Base-by-base conservation (phyloP, 2,888 invertebrate genomes). In the Nomada fabriciana region DNA sequence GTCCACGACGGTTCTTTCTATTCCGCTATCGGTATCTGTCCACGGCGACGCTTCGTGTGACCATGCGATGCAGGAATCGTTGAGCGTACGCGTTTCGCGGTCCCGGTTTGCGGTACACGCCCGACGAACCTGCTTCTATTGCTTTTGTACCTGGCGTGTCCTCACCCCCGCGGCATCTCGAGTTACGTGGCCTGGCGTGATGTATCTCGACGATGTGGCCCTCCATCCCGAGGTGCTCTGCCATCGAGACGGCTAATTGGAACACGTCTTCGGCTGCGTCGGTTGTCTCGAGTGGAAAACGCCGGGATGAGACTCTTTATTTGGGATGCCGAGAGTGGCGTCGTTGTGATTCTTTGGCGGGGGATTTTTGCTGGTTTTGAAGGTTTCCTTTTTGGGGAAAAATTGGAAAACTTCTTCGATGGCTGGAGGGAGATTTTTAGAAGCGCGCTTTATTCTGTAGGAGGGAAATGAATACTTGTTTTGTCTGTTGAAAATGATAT, bases 111-210 rank as follows among this genome's bases (percentile, higher is more conserved):
- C 47, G 80, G 80, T 67, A 42, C 47, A 15, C 9, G 11, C 20
- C 42, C 10, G 20, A 13, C 20, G 18, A 2, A 74, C 13, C 20
- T 29, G 61, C 42, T 63, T 18, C 68, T n/a, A 25, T 52, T 42
- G 13, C 53, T 67, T 72, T 68, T 67, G 42, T 50, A 7, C 36
- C 47, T 15, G 13, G 42, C 15, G 43, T 64, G 15, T 43, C 67
- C 42, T 59, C 52, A 18, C 42, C 15, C 25, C 52, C 5, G 60
- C 64, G 2, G 9, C 65, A 73, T 86, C 70, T 87, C 82, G 64
- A n/a, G 63, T 87, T 88, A 84, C 84, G 63, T 47, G 83, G 80
- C 60, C 64, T 74, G 9, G 29, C 76, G 60, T 64, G 74, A 68
- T 85, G 63, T 76, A 76, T 77, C 80, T 76, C 18, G 15, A 43